A percentile compares a stretch with the other conserved stretches of the same genome.
Conservation (phyloP, 2,797 vertebrate species). For the Phataginus tricuspis region DNA sequence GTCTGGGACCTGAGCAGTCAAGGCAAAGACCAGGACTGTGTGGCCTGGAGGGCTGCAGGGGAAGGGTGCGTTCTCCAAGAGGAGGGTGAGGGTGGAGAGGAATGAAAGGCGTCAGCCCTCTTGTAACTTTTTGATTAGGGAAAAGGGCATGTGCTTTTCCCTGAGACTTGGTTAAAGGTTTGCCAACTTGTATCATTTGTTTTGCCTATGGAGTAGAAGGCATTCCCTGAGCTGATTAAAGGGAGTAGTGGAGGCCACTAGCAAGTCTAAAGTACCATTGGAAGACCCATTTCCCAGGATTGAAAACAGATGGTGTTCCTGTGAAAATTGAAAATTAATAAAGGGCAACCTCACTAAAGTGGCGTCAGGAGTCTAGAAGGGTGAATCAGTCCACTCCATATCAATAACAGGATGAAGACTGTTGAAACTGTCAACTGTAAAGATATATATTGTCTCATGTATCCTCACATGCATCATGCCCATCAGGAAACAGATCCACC, state of each 20-base stretch:
- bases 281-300: background rate
- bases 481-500: background rate
- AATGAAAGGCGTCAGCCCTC: background rate
- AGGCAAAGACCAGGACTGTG: background rate
- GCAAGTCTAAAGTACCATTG: background rate
- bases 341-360: too few relatives aligned
- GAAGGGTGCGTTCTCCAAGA: background rate
- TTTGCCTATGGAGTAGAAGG: background rate
- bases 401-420: background rate
- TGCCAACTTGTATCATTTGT: background rate
- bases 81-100: background rate
- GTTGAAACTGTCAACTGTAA: background rate
- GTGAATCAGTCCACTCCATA: too few relatives aligned
- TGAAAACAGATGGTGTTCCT: background rate
- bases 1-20: background rate
- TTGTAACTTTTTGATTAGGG: background rate
- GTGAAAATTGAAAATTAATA: background rate
- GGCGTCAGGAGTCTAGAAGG: too few relatives aligned
- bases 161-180: background rate
- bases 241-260: background rate
- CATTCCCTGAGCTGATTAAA: background rate
- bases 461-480: background rate
- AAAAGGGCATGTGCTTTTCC: background rate
- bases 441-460: background rate
- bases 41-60: background rate